phyloP scores from a whole-genome alignment of 2,888 invertebrate species.

The Mactromeris polynyma region DNA sequence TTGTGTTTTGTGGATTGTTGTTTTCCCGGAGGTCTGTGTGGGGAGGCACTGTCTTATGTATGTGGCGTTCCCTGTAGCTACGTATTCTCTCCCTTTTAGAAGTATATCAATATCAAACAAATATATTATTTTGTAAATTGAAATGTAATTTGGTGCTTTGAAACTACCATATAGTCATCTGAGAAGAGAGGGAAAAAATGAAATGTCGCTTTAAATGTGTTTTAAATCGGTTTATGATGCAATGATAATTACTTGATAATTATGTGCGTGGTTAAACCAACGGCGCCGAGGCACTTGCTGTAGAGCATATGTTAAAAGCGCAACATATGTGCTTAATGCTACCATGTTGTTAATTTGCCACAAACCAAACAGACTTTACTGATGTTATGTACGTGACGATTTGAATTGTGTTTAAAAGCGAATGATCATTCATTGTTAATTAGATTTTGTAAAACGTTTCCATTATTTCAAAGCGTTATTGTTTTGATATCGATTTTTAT shows the following conservation, averaged over 20 bases:
- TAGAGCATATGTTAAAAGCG: not conserved
- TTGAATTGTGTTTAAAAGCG: not conserved
- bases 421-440: constrained; percentile 2
- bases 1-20: too few species aligned
- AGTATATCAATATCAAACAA: too few species aligned
- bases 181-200: too few species aligned
- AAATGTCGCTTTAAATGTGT: too few species aligned
- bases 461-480: constrained; percentile 1
- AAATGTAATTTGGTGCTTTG: too few species aligned
- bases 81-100: too few species aligned
- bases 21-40: too few species aligned
- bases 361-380: not conserved
- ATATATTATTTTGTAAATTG: too few species aligned
- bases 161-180: too few species aligned
- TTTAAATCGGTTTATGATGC: too few species aligned
- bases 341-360: not conserved
- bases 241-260: not conserved
- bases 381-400: not conserved
- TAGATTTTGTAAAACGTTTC: not conserved
- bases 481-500: not conserved
- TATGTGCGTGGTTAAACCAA: not conserved
- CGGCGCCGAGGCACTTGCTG: not conserved
- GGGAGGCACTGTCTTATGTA: too few species aligned
- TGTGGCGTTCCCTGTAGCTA: too few species aligned
- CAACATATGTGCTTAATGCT: not conserved